phyloP scores from a whole-genome alignment of 1,140 invertebrate genomes.

The Antheraea mylitta region DNA sequence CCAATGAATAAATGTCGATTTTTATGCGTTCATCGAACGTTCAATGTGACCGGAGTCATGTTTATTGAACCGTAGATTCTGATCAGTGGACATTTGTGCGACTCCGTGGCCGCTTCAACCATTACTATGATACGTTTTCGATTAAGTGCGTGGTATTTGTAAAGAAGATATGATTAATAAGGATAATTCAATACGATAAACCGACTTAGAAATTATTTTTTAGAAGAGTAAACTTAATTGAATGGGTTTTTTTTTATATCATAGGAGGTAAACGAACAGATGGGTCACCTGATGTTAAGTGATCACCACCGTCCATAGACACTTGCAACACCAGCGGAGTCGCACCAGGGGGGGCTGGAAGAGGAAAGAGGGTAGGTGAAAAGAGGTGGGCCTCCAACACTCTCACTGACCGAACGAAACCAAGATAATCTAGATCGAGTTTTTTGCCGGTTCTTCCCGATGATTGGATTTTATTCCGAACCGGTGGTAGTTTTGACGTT shows the following conservation, averaged over 20 bases:
- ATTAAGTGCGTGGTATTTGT: constrained; percentile 2
- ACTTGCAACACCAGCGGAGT: neutral
- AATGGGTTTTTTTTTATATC: neutral
- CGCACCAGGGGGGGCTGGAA: no score
- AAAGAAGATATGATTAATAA: constrained; percentile 5
- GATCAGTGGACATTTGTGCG: constrained; percentile 54
- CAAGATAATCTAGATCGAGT: no score
- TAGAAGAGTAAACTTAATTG: neutral
- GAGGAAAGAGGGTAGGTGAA: no score
- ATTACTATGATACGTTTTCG: neutral
- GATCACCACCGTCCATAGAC: neutral
- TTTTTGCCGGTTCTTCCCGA: no score
- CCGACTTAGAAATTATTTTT: neutral
- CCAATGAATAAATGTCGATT: constrained; percentile 47
- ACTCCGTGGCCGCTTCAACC: neutral
- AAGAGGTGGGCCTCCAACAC: no score
- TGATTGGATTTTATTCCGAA: no score
- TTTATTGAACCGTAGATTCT: constrained; percentile 67
- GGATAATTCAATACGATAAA: neutral
- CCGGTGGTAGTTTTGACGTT: no score
- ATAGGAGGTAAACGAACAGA: no score
- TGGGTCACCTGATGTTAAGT: no score
- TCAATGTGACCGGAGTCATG: constrained; percentile 37
- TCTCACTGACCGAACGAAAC: no score
- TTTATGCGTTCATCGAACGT: constrained; percentile 42